Evolutionary conservation across 2,797 vertebrate genomes (phyloP), one percentile per base, ranked within the genome.

Genomic region (Buceros bicornis): DNA sequence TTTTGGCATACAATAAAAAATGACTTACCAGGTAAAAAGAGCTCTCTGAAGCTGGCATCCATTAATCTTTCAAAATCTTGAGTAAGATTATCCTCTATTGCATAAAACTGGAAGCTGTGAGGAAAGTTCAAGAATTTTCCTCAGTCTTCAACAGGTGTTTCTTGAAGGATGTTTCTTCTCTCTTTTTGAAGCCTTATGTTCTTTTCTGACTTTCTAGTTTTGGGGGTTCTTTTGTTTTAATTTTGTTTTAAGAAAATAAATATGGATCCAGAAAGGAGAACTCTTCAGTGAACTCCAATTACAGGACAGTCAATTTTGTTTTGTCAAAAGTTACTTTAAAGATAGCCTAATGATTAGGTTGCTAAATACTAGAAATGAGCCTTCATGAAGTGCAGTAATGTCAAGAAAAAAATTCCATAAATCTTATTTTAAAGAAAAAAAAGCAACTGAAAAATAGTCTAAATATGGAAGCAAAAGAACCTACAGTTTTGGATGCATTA

Each of bases 41-140:
- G 87, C 67, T 93, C 87, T 93, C 86, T 93, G 92, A 95, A 96
- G 93, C 85, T 79, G 87, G 69, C 31, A 93, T 82, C 78, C 80
- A 87, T 81, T 94, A 93, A 96, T 90, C 86, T 87, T 80, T 93
- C 91, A 95, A 94, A 95, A 84, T 87, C 92, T 84, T 92, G 82
- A 94, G 91, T 90, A 90, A 96, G 85, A 92, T 91, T 95, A 95
- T 91, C 90, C 96, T 92, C 84, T 93, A 96, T 19, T 95, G 85
- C 64, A 58, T 80, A 88, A 97, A n/a, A 89, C 45, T 94, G 91
- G 84, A 95, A 96, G 84, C 95, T 97, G 93, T 82, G 92, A 97
- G 94, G 96, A 95, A 96, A 97, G 93, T 96, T 95, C 89, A 96
- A 95, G 76, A 94, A 95, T 93, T 85, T 96, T 93, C 96, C 96